phyloP scores from a whole-genome alignment of 2,797 vertebrate species.

The Myotis findleyi region DNA sequence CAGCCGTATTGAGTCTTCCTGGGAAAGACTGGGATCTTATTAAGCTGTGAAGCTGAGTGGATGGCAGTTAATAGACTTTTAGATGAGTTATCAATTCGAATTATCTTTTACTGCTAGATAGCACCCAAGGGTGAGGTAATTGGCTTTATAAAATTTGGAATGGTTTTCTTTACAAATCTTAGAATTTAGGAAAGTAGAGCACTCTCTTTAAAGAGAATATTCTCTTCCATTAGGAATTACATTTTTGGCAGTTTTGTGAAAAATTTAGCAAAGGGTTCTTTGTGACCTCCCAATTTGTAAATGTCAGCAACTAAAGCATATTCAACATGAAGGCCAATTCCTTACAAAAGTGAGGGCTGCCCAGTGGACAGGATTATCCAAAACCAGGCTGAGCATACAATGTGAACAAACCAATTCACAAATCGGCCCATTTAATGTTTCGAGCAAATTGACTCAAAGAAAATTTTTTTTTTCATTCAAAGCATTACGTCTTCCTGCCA shows the following conservation, averaged over 20 bases:
- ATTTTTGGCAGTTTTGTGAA: conserved; percentile 76
- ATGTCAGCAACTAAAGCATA: conserved; percentile 34
- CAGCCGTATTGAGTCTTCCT: conserved; percentile 60
- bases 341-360: not conserved
- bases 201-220: conserved; percentile 71
- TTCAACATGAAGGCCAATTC: not conserved
- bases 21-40: conserved; percentile 59
- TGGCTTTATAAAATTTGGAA: conserved; percentile 76
- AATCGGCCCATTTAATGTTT: not conserved
- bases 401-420: not conserved
- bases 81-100: conserved; percentile 65
- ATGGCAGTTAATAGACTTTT: conserved; percentile 73
- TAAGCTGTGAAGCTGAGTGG: conserved; percentile 68
- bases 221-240: conserved; percentile 62
- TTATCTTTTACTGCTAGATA: conserved; percentile 79
- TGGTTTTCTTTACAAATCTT: conserved; percentile 77
- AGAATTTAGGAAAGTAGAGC: conserved; percentile 69
- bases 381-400: not conserved
- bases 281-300: conserved; percentile 61
- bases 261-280: conserved; percentile 72
- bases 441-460: not conserved
- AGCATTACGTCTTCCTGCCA: conserved; percentile 31
- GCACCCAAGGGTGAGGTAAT: conserved; percentile 83
- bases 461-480: not conserved
- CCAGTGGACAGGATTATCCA: not conserved